Evolutionary conservation across 2,888 invertebrate species (phyloP).

Genomic region (Cosmia trapezina): DNA sequence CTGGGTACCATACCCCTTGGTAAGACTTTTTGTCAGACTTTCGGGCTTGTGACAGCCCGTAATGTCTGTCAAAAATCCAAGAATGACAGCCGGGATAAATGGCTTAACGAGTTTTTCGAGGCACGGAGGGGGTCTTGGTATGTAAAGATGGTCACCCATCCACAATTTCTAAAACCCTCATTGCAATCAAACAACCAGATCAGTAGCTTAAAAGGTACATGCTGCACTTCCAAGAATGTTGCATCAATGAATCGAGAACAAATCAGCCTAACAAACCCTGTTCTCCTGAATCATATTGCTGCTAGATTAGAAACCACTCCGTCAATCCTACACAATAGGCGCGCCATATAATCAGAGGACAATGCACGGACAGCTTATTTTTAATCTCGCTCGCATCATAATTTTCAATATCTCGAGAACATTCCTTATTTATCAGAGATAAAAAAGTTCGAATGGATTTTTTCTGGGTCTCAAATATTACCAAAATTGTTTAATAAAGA

Average conservation of each 20-base stretch:
- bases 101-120: no score
- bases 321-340: conserved; percentile 33
- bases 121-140: no score
- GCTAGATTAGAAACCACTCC: conserved; percentile 22
- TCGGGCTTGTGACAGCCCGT: no score
- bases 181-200: not conserved
- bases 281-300: not conserved
- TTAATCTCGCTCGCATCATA: conserved; percentile 33
- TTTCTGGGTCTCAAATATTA: no score
- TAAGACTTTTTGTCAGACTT: no score
- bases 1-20: no score
- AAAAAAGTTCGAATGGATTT: not conserved
- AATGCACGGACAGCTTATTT: conserved; percentile 10
- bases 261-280: conserved; percentile 4
- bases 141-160: no score
- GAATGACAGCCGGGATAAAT: no score
- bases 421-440: not conserved
- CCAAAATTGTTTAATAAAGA: not conserved
- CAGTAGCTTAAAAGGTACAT: not conserved
- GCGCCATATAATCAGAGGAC: conserved; percentile 26
- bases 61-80: no score
- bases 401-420: not conserved
- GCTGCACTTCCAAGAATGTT: not conserved
- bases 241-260: not conserved
- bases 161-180: not conserved